Percentiles rank a stretch among this genome's conserved stretches.
Conservation (phyloP, 2,888 invertebrate species). For the Thecocarcelia acutangulata region DNA sequence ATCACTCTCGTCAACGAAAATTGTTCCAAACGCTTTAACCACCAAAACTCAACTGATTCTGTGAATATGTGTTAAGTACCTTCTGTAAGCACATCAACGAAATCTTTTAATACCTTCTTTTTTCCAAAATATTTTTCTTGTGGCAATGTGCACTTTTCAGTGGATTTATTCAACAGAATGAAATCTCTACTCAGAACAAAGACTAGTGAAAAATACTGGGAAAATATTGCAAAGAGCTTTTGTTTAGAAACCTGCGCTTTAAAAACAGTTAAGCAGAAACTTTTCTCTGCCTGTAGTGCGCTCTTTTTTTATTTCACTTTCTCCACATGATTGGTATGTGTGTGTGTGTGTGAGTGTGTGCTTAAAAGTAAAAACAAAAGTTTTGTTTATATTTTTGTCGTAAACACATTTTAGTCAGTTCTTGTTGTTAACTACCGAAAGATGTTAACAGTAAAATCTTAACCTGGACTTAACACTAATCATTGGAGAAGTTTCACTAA, state of each 20-base stretch:
- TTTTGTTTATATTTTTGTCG: conserved; percentile 51
- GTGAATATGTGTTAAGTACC: conserved; percentile 69
- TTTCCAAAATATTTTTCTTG: not conserved
- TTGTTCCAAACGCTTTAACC: conserved; percentile 69
- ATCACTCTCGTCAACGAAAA: conserved; percentile 42
- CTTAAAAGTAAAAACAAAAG: conserved; percentile 32
- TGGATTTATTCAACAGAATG: not conserved
- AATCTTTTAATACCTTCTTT: conserved; percentile 61
- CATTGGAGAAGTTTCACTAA: no score
- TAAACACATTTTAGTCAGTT: not conserved
- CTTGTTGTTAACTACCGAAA: conserved; percentile 27
- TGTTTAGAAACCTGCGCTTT: conserved; percentile 56
- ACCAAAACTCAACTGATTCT: conserved; percentile 73
- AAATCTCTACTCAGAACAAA: conserved; percentile 40
- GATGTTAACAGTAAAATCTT: no score
- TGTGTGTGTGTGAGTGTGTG: not conserved
- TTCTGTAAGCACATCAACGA: conserved; percentile 61
- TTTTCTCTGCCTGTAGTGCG: conserved; percentile 4
- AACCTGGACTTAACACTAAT: no score
- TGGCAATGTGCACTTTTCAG: not conserved
- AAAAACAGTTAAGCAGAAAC: not conserved
- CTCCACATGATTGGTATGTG: not conserved
- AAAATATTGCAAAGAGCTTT: conserved; percentile 42
- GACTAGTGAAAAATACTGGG: conserved; percentile 54
- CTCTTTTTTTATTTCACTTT: conserved; percentile 31